Percentiles rank a stretch among this genome's conserved stretches.
Evolutionary conservation across 2,113 vertebrate species (phyloP).

Genomic region (Phylloscopus trochilus): DNA sequence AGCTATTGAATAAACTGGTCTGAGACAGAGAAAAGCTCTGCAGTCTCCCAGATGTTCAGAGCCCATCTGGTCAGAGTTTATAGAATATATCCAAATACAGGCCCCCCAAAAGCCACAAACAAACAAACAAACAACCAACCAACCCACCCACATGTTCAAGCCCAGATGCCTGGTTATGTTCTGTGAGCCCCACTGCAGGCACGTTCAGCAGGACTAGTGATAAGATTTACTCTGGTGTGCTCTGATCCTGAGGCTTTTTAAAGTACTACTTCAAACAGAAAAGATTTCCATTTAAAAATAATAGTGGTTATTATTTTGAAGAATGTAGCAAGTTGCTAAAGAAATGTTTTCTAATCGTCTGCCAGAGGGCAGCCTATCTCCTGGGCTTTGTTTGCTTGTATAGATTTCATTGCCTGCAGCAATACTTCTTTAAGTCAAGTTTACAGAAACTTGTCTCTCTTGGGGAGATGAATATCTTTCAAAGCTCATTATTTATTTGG

Average conservation of each 20-base stretch:
- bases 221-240: not conserved
- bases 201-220: not conserved
- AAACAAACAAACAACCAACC: not conserved
- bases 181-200: not conserved
- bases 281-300: conserved; percentile 30
- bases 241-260: conserved; percentile 1
- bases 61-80: not conserved
- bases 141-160: not conserved
- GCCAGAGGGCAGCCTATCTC: conserved; percentile 42
- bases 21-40: not conserved
- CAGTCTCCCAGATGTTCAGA: not conserved
- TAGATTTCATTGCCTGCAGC: conserved; percentile 51
- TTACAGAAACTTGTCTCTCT: conserved; percentile 46
- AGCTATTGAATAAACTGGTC: not conserved
- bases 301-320: conserved; percentile 34
- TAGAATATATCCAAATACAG: not conserved
- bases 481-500: conserved; percentile 47
- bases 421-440: conserved; percentile 56
- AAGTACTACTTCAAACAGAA: not conserved
- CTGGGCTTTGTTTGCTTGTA: conserved; percentile 55
- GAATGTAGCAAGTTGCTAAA: conserved; percentile 6
- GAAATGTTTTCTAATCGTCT: conserved; percentile 22
- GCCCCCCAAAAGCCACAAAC: not conserved
- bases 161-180: not conserved
- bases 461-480: conserved; percentile 43